Evolutionary conservation across 1,140 invertebrate species (phyloP).

Genomic region (Whitmania pigra): DNA sequence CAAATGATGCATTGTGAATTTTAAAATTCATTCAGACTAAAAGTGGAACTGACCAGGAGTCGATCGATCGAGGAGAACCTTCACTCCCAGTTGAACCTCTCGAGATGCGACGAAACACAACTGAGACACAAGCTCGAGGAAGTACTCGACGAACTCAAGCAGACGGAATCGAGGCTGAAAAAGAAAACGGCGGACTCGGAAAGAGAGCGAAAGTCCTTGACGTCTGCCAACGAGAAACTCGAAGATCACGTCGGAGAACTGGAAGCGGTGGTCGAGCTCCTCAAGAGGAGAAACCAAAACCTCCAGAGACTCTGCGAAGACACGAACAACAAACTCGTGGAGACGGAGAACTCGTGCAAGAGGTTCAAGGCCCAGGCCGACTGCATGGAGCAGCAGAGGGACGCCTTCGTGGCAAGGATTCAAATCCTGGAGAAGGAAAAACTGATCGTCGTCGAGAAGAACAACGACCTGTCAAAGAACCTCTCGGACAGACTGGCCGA

Average conservation of each 20-base stretch:
- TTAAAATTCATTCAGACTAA: not conserved
- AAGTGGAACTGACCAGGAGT: not conserved
- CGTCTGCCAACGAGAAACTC: not conserved
- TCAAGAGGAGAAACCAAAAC: not conserved
- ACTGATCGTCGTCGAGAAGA: not conserved
- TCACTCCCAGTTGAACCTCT: not conserved
- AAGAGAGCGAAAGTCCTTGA: not conserved
- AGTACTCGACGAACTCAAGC: not conserved
- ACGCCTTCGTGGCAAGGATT: conserved; percentile 2
- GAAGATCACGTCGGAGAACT: not conserved
- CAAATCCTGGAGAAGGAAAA: conserved; percentile 6
- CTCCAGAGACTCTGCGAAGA: conserved; percentile 6
- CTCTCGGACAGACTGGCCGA: not conserved
- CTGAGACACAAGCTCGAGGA: not conserved
- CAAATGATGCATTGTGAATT: too few species aligned
- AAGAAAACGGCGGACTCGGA: not conserved
- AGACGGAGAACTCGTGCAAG: not conserved
- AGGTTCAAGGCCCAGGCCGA: conserved; percentile 1
- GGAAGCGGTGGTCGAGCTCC: not conserved
- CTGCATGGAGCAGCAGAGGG: conserved; percentile 7
- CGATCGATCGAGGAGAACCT: not conserved
- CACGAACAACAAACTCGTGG: not conserved
- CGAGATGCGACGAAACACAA: not conserved
- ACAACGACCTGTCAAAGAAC: not conserved
- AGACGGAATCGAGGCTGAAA: not conserved